These are phyloP conservation scores for Drosophila equinoxialis DNA, from an alignment of 1,140 invertebrate genomes.

Conservation along the genomic window DNA sequence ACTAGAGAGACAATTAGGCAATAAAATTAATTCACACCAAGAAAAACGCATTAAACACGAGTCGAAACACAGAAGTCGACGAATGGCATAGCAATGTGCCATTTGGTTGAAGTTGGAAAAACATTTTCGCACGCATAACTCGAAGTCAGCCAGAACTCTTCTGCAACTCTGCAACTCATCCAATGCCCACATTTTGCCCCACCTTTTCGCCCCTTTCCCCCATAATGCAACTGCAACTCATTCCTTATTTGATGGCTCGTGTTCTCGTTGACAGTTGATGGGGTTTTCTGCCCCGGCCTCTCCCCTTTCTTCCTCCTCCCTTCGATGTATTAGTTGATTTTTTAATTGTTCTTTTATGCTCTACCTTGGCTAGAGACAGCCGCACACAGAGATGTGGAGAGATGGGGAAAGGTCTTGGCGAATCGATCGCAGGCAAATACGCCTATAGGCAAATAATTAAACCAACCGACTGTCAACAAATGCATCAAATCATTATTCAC, in stretches of 20 bases:
- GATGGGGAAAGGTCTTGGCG: not conserved
- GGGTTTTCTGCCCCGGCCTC: not conserved
- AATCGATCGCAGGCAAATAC: conserved; percentile 30
- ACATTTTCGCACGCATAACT: conserved; percentile 65
- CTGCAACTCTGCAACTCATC: not conserved
- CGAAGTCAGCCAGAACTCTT: conserved; percentile 43
- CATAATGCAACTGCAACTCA: conserved; percentile 6
- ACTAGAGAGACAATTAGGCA: conserved; percentile 56
- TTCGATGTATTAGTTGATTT: conserved; percentile 6
- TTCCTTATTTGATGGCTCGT: conserved; percentile 42
- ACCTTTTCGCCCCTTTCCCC: not conserved
- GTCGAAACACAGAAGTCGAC: conserved; percentile 28
- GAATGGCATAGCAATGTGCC: conserved; percentile 14
- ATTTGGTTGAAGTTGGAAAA: conserved; percentile 41
- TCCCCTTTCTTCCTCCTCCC: conserved; percentile 16
- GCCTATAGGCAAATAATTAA: conserved; percentile 53
- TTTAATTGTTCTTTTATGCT: conserved; percentile 52
- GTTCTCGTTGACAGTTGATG: conserved; percentile 50
- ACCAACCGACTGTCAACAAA: conserved; percentile 56
- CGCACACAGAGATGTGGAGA: not conserved
- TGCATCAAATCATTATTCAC: conserved; percentile 57
- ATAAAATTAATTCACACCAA: conserved; percentile 69
- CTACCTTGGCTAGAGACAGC: not conserved
- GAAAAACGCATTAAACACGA: conserved; percentile 62
- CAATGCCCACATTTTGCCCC: not conserved